Percentiles rank a stretch among this genome's conserved stretches.
These are phyloP conservation scores for Hemibates koningsi DNA, from an alignment of 2,113 vertebrate genomes.

Conservation along the genomic window DNA sequence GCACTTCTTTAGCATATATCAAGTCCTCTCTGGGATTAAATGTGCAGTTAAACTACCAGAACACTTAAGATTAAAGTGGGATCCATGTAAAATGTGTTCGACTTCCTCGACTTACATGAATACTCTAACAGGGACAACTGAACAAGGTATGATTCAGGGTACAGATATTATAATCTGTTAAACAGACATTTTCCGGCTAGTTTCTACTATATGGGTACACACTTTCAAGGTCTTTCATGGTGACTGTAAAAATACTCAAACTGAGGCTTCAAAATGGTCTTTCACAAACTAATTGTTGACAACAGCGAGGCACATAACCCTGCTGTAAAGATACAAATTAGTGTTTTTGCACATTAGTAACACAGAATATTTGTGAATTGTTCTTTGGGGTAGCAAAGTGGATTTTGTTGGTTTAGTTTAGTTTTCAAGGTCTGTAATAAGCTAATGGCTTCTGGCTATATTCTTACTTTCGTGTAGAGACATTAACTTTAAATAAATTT, in stretches of 20 bases:
- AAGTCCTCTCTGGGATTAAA: not conserved
- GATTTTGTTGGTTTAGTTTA: not conserved
- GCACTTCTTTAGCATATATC: not conserved
- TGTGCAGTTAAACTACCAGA: not conserved
- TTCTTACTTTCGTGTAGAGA: not conserved
- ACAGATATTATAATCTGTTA: not conserved
- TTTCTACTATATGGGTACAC: not conserved
- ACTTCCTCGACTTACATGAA: not conserved
- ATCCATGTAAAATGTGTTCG: not conserved
- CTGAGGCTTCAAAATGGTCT: not conserved
- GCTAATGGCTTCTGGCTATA: not conserved
- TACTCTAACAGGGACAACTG: not conserved
- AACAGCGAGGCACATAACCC: not conserved
- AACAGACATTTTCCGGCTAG: not conserved
- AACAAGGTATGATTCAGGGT: not conserved
- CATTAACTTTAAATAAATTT: not conserved
- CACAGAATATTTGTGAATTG: not conserved
- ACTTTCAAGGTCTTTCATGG: not conserved
- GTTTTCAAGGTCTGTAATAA: not conserved
- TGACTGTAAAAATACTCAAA: not conserved
- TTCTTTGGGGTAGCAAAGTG: not conserved
- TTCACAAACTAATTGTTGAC: not conserved
- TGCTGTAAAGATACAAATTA: not conserved
- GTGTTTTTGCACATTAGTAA: not conserved
- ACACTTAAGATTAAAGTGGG: not conserved